phyloP scores from a whole-genome alignment of 2,113 vertebrate species.

The Elachura formosa region DNA sequence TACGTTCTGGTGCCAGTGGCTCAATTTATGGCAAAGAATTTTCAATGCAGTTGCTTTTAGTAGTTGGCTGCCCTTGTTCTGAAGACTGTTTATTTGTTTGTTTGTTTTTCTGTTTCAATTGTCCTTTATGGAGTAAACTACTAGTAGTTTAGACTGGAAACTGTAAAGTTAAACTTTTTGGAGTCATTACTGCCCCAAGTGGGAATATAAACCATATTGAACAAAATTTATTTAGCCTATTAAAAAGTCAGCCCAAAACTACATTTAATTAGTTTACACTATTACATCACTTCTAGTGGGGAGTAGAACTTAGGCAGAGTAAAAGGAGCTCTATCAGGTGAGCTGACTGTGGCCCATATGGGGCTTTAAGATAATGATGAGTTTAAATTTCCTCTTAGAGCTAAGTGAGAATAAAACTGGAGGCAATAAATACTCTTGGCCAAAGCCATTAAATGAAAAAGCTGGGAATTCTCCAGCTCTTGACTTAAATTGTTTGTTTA shows the following conservation, averaged over 20 bases:
- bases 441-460: slow-evolving; percentile 84
- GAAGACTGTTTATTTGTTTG: not conserved
- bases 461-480: slow-evolving; percentile 87
- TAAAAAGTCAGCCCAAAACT: slow-evolving; percentile 76
- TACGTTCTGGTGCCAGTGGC: not conserved
- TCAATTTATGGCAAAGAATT: not conserved
- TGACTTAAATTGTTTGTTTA: slow-evolving; percentile 88
- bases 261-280: slow-evolving; percentile 75
- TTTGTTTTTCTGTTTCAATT: slow-evolving; percentile 20
- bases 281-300: slow-evolving; percentile 71
- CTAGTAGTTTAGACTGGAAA: slow-evolving; percentile 67
- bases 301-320: slow-evolving; percentile 52
- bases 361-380: slow-evolving; percentile 83
- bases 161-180: slow-evolving; percentile 70
- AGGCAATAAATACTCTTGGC: slow-evolving; percentile 86
- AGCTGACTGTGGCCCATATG: slow-evolving; percentile 70
- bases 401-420: slow-evolving; percentile 86
- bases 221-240: slow-evolving; percentile 77
- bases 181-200: slow-evolving; percentile 74
- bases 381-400: slow-evolving; percentile 84
- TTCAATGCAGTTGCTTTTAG: not conserved
- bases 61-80: not conserved
- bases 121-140: slow-evolving; percentile 50
- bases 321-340: slow-evolving; percentile 73
- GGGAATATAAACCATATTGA: slow-evolving; percentile 77